phyloP scores from a whole-genome alignment of 1,140 invertebrate genomes.

The Psilanteris sp. region DNA sequence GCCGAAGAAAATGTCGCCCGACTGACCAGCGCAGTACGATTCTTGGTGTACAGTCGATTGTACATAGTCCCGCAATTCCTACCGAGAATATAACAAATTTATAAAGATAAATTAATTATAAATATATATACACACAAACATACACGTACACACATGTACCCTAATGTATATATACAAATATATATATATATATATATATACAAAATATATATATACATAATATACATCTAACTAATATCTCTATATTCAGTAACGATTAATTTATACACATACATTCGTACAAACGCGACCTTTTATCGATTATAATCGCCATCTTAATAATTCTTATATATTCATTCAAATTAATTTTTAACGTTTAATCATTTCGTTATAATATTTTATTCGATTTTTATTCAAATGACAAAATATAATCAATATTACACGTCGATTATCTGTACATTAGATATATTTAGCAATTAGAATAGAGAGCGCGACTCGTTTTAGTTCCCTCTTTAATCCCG shows the following conservation, averaged over 20 bases:
- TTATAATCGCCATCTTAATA: background rate
- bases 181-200: background rate
- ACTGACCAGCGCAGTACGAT: slow-evolving; percentile 12
- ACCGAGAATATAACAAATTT: slow-evolving; percentile 26
- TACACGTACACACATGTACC: background rate
- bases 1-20: slow-evolving; percentile 65
- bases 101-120: slow-evolving; percentile 18
- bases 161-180: background rate
- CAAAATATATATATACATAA: background rate
- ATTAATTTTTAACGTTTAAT: too few relatives aligned
- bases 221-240: too few relatives aligned
- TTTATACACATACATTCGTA: slow-evolving; percentile 21
- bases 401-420: background rate
- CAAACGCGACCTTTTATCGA: slow-evolving; percentile 10
- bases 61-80: slow-evolving; percentile 27
- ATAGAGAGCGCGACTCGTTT: background rate
- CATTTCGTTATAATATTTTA: too few relatives aligned
- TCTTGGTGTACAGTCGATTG: slow-evolving; percentile 36
- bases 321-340: too few relatives aligned
- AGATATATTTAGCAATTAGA: background rate
- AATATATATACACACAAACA: slow-evolving; percentile 3
- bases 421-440: slow-evolving; percentile 7
- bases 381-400: background rate
- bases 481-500: too few relatives aligned
- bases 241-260: slow-evolving; percentile 4